Evolutionary conservation across 2,113 vertebrate genomes (phyloP).

Genomic region (Thomomys bottae): DNA sequence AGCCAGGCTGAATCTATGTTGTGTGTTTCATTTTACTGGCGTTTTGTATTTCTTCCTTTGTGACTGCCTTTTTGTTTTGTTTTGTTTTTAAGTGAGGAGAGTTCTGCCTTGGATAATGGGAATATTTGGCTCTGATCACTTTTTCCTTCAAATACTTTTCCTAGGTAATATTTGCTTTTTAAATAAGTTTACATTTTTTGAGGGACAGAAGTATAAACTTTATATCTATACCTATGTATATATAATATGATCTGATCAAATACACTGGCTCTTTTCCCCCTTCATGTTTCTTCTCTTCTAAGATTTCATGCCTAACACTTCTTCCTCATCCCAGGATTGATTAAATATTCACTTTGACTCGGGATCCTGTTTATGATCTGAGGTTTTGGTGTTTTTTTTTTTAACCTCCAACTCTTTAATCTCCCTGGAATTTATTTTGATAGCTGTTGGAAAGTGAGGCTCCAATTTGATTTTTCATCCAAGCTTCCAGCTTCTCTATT

Average conservation of each 20-base stretch:
- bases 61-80: neutral
- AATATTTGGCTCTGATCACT: neutral
- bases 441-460: neutral
- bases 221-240: too few species aligned
- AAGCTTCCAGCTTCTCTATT: constrained; percentile 18
- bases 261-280: neutral
- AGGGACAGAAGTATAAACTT: constrained; percentile 2
- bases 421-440: constrained; percentile 51
- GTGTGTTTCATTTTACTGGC: neutral
- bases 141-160: constrained; percentile 35
- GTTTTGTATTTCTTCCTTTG: neutral
- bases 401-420: neutral
- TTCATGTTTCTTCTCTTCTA: constrained; percentile 27
- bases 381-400: neutral
- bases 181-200: constrained; percentile 17
- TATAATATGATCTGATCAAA: neutral
- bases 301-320: constrained; percentile 7
- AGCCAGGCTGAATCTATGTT: neutral
- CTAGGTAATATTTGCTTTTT: constrained; percentile 35
- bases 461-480: constrained; percentile 35
- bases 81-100: neutral
- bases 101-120: neutral
- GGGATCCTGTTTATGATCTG: neutral
- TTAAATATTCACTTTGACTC: constrained; percentile 48
- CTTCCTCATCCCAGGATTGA: neutral